Base-by-base conservation (phyloP, 2,888 invertebrate genomes). In the Lasiommata megera region DNA sequence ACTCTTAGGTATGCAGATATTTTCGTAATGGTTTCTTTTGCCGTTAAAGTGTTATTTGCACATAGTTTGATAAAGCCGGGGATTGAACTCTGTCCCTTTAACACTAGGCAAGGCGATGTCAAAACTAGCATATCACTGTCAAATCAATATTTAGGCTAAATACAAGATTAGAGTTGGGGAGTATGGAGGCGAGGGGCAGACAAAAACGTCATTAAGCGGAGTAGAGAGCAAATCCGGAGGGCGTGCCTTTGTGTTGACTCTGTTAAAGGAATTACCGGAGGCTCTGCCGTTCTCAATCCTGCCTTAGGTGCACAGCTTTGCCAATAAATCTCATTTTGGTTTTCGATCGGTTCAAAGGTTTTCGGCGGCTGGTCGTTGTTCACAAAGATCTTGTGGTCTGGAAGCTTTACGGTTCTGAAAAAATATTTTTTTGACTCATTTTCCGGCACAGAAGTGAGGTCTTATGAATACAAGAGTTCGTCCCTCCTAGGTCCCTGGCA, bases 161-260 rank as follows among this genome's bases (percentile, higher is more conserved):
- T 64, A 68, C 66, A 66, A 70, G 68, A 67, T 70, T 64, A 68
- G 61, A 61, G 58, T 60, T 58, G 58, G 55, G 61, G 56, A 62
- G 67, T 58, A 57, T 56, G n/a, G 23, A n/a, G 23, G 48, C 37
- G 53, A 23, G 50, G 66, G 54, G 44, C 64, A 66, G 67, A 71
- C 72, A 71, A 72, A 71, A 71, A 70, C 69, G 65, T 71, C 72
- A 72, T 72, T 71, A 70, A 67, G 63, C 60, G 64, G 64, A 68
- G 69, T 69, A 64, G 64, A 60, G 66, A 58, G 65, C 63, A 64
- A 69, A 68, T 69, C 68, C 67, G 65, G 61, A 54, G 67, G 64
- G 65, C 54, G 62, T 53, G 9, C 53, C 64, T 66, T 71, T 70
- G 68, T 71, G 62, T 61, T 48, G 61, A 50, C 61, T 61, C 61